Base-by-base conservation (phyloP, 2,888 invertebrate genomes). In the Pachydiplax longipennis region DNA sequence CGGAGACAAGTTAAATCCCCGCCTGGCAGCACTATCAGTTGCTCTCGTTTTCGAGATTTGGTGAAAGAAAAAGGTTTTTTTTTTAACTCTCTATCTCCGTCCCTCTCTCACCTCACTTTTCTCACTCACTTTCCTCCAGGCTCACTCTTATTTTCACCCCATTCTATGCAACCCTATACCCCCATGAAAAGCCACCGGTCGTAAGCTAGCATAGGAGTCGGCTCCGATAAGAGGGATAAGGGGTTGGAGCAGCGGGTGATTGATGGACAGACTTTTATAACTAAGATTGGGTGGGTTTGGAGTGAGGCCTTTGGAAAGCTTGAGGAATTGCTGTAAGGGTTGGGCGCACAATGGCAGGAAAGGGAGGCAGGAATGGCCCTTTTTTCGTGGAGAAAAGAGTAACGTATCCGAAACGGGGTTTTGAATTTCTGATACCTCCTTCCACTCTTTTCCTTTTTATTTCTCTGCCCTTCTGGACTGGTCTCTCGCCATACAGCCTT, bases 381-480 rank as follows among this genome's bases (percentile, higher is more conserved):
- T 87, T 58, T 48, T 87, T 61, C 35, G 37, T 10, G 40, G 35
- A 35, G 83, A 87, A 31, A 87, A 65, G 61, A 83, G 53, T 83
- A 87, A 61, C 61, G 65, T 58, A 87, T 87, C 61, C 87, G 35
- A 31, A 22, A 35, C 58, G 61, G 37, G 37, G 87, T 61, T 87
- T 87, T 87, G 87, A 87, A 87, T 61, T 87, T 87, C 61, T 61
- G 87, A 87, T 73, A 73, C 44, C 44, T 48, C 53, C 53, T 53
- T 40, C 31, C n/a, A 44, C 48, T 12, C 82, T n/a, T n/a, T n/a
- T 48, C 25, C 25, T 12, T 25, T 3, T 13, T 25, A 22, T 18
- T n/a, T 37, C 22, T 44, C 40, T 81, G 5, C 4, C 40, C 40
- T 40, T 18, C 44, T 44, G 44, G 44, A 44, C 44, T 44, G 44